These are phyloP conservation scores for Galendromus occidentalis DNA, from an alignment of 1,140 invertebrate species.

Conservation along the genomic window DNA sequence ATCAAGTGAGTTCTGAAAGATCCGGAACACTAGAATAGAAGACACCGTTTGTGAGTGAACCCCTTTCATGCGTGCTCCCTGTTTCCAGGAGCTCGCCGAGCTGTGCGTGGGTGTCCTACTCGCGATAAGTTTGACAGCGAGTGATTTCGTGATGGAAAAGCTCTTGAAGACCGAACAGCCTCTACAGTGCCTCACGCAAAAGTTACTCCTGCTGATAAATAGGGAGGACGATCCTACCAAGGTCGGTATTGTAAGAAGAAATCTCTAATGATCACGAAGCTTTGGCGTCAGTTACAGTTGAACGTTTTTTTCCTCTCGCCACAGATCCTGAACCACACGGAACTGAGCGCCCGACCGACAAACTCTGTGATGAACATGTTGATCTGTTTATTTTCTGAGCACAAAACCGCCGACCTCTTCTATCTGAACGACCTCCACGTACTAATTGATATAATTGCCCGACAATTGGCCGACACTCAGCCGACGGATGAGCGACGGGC, in stretches of 20 bases:
- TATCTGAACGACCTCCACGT: conserved; percentile 85
- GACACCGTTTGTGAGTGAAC: not conserved
- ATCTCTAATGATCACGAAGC: conserved; percentile 39
- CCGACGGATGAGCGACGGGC: conserved; percentile 54
- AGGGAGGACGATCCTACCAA: conserved; percentile 39
- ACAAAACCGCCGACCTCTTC: conserved; percentile 54
- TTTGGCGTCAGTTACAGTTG: not conserved
- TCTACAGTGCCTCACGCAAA: conserved; percentile 70
- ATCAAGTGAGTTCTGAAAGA: conserved; percentile 15
- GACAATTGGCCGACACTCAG: conserved; percentile 64
- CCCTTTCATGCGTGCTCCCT: conserved; percentile 28
- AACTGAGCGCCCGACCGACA: conserved; percentile 38
- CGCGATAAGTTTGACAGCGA: conserved; percentile 70
- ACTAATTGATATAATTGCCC: conserved; percentile 67
- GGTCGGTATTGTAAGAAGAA: not conserved
- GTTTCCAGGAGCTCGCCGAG: conserved; percentile 55
- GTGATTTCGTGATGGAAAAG: conserved; percentile 39
- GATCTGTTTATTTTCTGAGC: conserved; percentile 54
- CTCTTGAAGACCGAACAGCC: conserved; percentile 43
- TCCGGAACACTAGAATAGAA: conserved; percentile 10
- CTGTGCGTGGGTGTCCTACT: conserved; percentile 58
- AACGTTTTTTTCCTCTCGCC: not conserved
- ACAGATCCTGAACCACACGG: conserved; percentile 45
- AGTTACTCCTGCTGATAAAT: conserved; percentile 61
- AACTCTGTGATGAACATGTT: conserved; percentile 73